These are phyloP conservation scores for Podarcis cretensis DNA, from an alignment of 2,113 vertebrate species.

Conservation along the genomic window DNA sequence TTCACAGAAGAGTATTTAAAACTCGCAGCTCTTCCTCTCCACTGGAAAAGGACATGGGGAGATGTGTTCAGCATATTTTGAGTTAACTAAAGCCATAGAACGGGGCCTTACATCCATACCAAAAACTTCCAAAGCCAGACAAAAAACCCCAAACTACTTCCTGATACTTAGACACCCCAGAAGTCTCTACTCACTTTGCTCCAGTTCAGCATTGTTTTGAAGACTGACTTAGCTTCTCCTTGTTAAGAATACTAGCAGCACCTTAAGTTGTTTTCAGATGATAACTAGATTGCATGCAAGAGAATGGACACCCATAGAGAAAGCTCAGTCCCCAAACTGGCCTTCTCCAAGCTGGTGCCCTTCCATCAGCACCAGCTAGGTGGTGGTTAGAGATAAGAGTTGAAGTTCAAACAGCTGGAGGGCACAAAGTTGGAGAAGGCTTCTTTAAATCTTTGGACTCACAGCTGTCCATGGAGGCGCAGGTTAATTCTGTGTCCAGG, in stretches of 20 bases:
- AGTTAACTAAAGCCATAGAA: neutral
- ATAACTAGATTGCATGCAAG: accelerated
- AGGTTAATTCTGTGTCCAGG: too few species aligned
- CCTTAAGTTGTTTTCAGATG: neutral
- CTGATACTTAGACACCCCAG: neutral
- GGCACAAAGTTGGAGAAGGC: neutral
- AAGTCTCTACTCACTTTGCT: neutral
- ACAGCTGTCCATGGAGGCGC: too few species aligned
- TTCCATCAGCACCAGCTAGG: too few species aligned
- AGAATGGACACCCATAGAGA: neutral
- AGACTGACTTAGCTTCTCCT: neutral
- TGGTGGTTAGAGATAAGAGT: too few species aligned
- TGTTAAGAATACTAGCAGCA: conserved; percentile 28
- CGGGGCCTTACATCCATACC: neutral
- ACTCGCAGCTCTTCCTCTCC: neutral
- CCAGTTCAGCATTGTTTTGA: neutral
- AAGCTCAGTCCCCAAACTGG: neutral
- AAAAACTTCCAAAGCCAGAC: neutral
- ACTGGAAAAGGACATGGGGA: neutral
- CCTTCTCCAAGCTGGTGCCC: too few species aligned
- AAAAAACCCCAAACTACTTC: neutral
- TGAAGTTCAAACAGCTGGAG: too few species aligned
- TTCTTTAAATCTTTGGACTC: neutral
- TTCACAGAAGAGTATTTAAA: too few species aligned
- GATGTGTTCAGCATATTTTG: neutral